Evolutionary conservation across 2,113 vertebrate species (phyloP).

Genomic region (Ursus arctos): DNA sequence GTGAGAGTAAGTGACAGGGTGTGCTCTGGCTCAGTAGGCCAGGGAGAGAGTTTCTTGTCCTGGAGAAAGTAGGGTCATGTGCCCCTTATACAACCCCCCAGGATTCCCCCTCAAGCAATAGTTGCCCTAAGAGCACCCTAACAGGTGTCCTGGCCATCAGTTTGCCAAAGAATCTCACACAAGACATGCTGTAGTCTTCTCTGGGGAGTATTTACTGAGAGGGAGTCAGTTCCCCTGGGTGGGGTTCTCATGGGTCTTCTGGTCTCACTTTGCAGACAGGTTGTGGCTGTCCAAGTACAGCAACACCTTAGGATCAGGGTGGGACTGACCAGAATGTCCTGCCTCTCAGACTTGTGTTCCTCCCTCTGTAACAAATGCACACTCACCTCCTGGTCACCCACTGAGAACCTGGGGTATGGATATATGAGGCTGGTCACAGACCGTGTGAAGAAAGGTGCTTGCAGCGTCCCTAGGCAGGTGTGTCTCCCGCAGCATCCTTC

Average conservation of each 20-base stretch:
- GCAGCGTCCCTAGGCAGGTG: too few species aligned
- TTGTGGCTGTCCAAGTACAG: background rate
- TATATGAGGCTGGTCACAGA: background rate
- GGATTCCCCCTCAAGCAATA: background rate
- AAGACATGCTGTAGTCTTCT: background rate
- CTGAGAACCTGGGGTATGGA: background rate
- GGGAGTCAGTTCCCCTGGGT: background rate
- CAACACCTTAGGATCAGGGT: too few species aligned
- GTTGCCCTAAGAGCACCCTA: background rate
- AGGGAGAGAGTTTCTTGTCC: background rate
- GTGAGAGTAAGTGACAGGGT: background rate
- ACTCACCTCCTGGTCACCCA: background rate
- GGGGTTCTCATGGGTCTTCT: background rate
- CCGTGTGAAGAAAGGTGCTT: fast-evolving
- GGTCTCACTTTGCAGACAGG: background rate
- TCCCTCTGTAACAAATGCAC: too few species aligned
- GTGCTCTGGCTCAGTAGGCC: background rate
- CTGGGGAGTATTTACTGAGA: background rate
- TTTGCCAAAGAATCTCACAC: background rate
- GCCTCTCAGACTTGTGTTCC: background rate
- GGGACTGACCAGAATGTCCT: too few species aligned
- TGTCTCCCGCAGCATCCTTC: background rate
- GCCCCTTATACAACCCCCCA: background rate
- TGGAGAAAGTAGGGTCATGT: background rate
- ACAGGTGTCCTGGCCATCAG: background rate